Evolutionary conservation across 2,797 vertebrate genomes (phyloP), one percentile per base, ranked within the genome.

Genomic region (Siniperca obscura): DNA sequence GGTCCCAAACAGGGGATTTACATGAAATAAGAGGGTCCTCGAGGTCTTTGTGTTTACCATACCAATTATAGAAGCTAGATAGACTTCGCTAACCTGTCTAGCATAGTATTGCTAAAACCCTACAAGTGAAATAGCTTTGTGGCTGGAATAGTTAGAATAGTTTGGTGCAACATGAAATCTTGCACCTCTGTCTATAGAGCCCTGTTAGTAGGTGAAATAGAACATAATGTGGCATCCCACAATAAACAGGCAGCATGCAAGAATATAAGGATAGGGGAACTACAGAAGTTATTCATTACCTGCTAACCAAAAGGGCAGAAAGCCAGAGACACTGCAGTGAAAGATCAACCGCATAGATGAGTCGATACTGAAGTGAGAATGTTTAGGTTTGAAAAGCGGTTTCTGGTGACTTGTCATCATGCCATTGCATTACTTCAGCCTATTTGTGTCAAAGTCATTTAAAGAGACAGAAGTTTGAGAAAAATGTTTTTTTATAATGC

Each of bases 221-320:
- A 36, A 27, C 21, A 55, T 27, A 25, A 22, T 13, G 40, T 53
- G 44, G 16, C 38, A 65, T 76, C 19, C 70, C 19, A 62, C 21
- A 78, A 21, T 14, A 36, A 25, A 25, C 27, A 50, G 42, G 25
- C 62, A 69, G 48, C 5, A 14, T 34, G 50, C 46, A 46, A 57
- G 12, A 38, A 73, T 64, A 74, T 74, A 74, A 74, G 30, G 61
- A 61, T 21, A 53, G 44, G 34, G 74, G 13, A 76, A 82, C 44
- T 48, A 57, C 55, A 71, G 16, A 69, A 66, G 65, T 81, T 79
- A 68, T 70, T 69, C 30, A 82, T 81, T 80, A 80, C 52, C 27
- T 66, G 12, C 38, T 11, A 68, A 70, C 11, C 40, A 55, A 84
- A 79, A 80, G 52, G 48, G 16, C 30, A 74, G 30, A 67, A 17